Evolutionary conservation across 2,797 vertebrate genomes (phyloP).

Genomic region (Enteromius trimaculatus): DNA sequence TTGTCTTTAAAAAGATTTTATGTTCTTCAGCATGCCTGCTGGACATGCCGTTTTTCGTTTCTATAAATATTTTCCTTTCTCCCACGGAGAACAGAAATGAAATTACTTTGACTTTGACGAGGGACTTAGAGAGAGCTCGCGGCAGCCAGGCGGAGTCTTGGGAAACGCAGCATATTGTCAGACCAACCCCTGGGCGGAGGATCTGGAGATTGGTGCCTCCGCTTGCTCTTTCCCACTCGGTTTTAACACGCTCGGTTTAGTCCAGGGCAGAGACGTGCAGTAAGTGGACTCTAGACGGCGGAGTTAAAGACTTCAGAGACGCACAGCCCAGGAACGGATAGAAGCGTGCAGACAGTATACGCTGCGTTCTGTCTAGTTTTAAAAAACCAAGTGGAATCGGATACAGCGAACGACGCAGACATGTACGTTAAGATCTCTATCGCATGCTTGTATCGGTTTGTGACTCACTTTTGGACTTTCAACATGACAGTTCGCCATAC

Average conservation of each 20-base stretch:
- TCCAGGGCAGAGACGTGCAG: slow-evolving; percentile 18
- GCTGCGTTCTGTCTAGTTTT: background rate
- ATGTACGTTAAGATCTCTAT: slow-evolving; percentile 33
- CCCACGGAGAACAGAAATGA: background rate
- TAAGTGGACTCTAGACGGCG: background rate
- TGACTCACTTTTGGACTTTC: slow-evolving; percentile 24
- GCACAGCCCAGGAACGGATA: background rate
- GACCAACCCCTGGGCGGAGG: slow-evolving; percentile 52
- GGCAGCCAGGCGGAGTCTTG: slow-evolving; percentile 43
- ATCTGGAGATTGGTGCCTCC: slow-evolving; percentile 36
- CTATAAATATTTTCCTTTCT: background rate
- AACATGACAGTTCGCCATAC: background rate
- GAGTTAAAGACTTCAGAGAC: slow-evolving; percentile 23
- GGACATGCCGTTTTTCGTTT: background rate
- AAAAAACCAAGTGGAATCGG: slow-evolving; percentile 23
- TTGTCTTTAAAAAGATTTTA: background rate
- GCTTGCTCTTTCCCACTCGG: slow-evolving; percentile 27
- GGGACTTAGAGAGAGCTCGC: slow-evolving; percentile 6
- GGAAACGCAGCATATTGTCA: slow-evolving; percentile 2
- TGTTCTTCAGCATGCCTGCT: background rate
- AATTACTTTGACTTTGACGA: slow-evolving; percentile 15
- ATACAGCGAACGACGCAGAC: slow-evolving; percentile 23
- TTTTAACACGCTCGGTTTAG: background rate
- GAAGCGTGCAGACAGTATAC: background rate
- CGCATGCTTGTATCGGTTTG: slow-evolving; percentile 16